A percentile compares a stretch with the other conserved stretches of the same genome.
Evolutionary conservation across 1,140 invertebrate genomes (phyloP).

Genomic region (Periplaneta americana): DNA sequence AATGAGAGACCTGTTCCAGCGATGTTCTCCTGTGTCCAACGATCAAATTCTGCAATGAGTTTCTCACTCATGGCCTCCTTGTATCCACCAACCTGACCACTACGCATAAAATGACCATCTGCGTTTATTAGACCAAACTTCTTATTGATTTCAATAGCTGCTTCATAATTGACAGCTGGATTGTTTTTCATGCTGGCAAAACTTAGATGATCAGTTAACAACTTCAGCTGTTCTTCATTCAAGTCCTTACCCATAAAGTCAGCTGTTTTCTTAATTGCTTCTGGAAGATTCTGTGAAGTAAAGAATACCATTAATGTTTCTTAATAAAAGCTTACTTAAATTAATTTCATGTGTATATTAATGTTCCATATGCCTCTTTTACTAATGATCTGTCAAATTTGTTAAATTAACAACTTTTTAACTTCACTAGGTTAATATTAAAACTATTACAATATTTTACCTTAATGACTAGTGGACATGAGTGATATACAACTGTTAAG

Average conservation of each 20-base stretch:
- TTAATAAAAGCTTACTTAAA: too few species aligned
- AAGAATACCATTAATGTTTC: too few species aligned
- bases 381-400: too few species aligned
- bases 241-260: constrained; percentile 17
- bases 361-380: too few species aligned
- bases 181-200: constrained; percentile 42
- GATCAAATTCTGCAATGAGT: constrained; percentile 47
- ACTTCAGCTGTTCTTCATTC: not conserved
- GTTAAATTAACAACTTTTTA: too few species aligned
- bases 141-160: constrained; percentile 36
- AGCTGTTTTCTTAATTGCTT: constrained; percentile 14
- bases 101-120: constrained; percentile 52
- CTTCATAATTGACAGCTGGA: constrained; percentile 61
- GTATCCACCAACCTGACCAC: constrained; percentile 52
- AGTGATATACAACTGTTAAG: too few species aligned
- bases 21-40: constrained; percentile 47
- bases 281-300: constrained; percentile 20
- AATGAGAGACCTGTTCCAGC: constrained; percentile 28
- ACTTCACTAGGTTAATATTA: too few species aligned
- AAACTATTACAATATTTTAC: too few species aligned
- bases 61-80: constrained; percentile 51
- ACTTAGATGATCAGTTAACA: constrained; percentile 18
- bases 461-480: too few species aligned
- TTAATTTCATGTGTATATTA: too few species aligned
- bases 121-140: constrained; percentile 35